Evolutionary conservation across 2,113 vertebrate species (phyloP), one percentile per base, ranked within the genome.

Genomic region (Lasiurus borealis): DNA sequence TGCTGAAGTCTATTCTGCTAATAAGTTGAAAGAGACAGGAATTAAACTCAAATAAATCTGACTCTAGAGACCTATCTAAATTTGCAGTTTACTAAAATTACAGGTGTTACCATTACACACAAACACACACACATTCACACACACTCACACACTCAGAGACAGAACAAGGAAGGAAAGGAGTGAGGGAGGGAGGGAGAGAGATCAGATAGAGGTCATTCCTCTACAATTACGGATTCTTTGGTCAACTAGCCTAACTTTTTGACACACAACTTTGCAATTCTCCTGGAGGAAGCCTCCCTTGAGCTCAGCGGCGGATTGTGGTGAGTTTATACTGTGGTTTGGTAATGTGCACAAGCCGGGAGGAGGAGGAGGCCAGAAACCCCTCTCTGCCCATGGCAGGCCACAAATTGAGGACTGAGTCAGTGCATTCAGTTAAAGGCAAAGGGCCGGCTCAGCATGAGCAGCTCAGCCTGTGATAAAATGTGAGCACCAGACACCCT

Each of bases 401-500:
- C 95, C 93, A 96, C 97, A 96, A 96, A 94, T 87, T 95, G 85
- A 93, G 75, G 92, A 93, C 84, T 96, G 9, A 64, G 92, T 50
- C 11, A n/a, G 57, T 48, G 50, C 31, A 19, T 9, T 69, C 31
- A 64, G 75, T 21, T 25, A 66, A 95, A 90, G 90, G 92, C 96
- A 86, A 64, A 95, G 46, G 80, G 92, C 95, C 93, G 90, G 88
- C 57, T 66, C 8, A 44, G 75, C 19, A 3, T 1, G 9, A 85
- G 76, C 48, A 78, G 72, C 91, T 86, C 57, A 36, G 46, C 1
- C 46, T 8, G 5, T 3, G 52, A 92, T 57, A 62, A 44, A 78
- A 71, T 19, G 36, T 44, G 85, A 85, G 59, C 36, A 62, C 16
- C 92, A 93, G 85, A 95, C 52, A 84, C 71, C 14, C 44, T 84